Conservation (phyloP, 2,797 vertebrate genomes). For the Zenarchopterus dispar region DNA sequence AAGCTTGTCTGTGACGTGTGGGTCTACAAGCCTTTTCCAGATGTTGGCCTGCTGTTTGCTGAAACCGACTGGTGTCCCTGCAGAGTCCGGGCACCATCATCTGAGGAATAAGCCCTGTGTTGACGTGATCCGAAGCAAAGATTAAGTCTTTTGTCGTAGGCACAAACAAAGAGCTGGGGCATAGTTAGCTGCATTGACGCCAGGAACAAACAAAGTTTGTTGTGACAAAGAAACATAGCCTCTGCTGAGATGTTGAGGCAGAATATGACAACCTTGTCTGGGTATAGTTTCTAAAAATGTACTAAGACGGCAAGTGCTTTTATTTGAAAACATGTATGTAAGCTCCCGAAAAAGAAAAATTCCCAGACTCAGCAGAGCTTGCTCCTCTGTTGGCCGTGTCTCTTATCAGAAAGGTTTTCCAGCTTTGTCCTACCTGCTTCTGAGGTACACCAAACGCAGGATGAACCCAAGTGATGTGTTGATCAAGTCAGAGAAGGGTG, state of each 20-base stretch:
- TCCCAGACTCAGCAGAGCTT: too few relatives aligned
- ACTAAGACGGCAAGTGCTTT: too few relatives aligned
- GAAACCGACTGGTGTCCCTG: slow-evolving; percentile 21
- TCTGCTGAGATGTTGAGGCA: background rate
- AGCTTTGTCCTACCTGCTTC: too few relatives aligned
- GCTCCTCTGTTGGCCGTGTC: too few relatives aligned
- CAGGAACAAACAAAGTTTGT: slow-evolving; percentile 38
- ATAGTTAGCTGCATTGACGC: slow-evolving; percentile 13
- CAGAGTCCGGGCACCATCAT: slow-evolving; percentile 40
- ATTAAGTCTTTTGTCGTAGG: slow-evolving; percentile 31
- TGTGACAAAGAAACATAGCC: slow-evolving; percentile 28
- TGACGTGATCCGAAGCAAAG: slow-evolving; percentile 46
- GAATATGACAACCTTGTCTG: background rate
- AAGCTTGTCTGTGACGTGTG: background rate
- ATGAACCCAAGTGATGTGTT: too few relatives aligned
- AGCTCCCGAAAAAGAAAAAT: too few relatives aligned
- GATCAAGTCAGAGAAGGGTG: too few relatives aligned
- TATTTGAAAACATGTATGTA: too few relatives aligned
- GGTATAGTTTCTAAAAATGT: background rate
- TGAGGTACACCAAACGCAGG: too few relatives aligned
- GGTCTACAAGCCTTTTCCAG: background rate
- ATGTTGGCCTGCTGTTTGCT: background rate
- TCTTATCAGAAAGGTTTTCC: too few relatives aligned
- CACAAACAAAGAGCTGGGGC: slow-evolving; percentile 34
- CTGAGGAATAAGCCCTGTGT: slow-evolving; percentile 24